Evolutionary conservation across 1,140 invertebrate species (phyloP).

Genomic region (Polypedilum pembai): DNA sequence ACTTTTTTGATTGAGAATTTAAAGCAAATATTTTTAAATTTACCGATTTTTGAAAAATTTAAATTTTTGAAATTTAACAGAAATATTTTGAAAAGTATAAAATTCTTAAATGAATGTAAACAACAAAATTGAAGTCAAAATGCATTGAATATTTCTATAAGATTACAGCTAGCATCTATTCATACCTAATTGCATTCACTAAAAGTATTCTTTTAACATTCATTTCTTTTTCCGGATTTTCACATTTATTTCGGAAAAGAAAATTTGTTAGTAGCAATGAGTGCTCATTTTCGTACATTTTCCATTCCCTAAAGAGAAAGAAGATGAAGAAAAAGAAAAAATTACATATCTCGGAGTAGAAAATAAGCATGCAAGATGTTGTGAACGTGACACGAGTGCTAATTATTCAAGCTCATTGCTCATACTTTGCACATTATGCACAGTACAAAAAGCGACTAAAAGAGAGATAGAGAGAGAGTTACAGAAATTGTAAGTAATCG

Average conservation of each 20-base stretch:
- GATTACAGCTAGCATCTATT: too few relatives aligned
- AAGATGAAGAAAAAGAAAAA: not conserved
- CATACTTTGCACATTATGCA: not conserved
- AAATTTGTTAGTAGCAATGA: not conserved
- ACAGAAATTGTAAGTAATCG: not conserved
- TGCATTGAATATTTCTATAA: too few relatives aligned
- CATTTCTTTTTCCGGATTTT: not conserved
- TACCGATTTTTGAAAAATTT: too few relatives aligned
- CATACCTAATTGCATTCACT: not conserved
- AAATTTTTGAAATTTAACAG: too few relatives aligned
- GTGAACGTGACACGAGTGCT: conserved; percentile 8
- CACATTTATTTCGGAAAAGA: not conserved
- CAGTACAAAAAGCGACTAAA: not conserved
- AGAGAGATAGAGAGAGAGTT: not conserved
- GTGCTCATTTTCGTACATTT: not conserved
- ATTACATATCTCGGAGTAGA: conserved; percentile 5
- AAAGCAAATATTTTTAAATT: too few relatives aligned
- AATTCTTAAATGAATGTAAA: too few relatives aligned
- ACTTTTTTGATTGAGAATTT: too few relatives aligned
- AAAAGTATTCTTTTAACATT: not conserved
- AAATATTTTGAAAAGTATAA: too few relatives aligned
- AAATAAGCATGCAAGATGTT: conserved; percentile 17
- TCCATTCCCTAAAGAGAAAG: not conserved
- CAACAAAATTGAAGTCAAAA: too few relatives aligned
- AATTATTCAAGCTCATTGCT: conserved; percentile 18